Base-by-base conservation (phyloP, 2,113 vertebrate genomes). In the Thryonomys swinderianus region DNA sequence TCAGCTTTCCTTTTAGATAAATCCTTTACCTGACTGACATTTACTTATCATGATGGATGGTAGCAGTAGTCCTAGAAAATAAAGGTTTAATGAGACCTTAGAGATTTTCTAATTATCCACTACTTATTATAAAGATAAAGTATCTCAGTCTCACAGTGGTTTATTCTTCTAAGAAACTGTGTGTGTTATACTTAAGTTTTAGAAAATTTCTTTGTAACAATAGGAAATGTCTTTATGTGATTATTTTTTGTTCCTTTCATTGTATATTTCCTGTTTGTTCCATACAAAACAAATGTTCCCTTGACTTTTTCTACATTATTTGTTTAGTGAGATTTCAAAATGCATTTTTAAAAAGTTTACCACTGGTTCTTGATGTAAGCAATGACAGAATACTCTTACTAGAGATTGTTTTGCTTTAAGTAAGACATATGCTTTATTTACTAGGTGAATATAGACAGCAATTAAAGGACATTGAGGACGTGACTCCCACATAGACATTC, bases 91-190 rank as follows among this genome's bases (percentile, higher is more conserved):
- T 67, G 82, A 90, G 66, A 81, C 67, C 48, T 85, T 53, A 81
- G 95, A 95, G 92, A 91, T 32, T 91, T 83, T 94, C 84, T 95
- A 95, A 95, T 93, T 94, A 94, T 61, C 30, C 4, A 73, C n/a
- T 73, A 79, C 25, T 92, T 67, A 78, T 88, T 69, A 85, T 51
- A 85, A 89, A 95, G 62, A 95, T 82, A 78, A 88, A 95, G 64
- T 42, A 73, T 74, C 57, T 91, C 4, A 89, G 53, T 61, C n/a
- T 67, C 45, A 74, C 9, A 79, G 13, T 83, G 25, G 48, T 23
- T 95, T 37, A 76, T 83, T 79, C 40, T 32, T 64, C 82, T 34
- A 88, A 64, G 34, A 91, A 91, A 42, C 40, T 45, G 0, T 61
- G 37, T 57, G 25, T 76, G 57, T 21, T 42, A 91, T 30, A 59